Conservation (phyloP, 1,140 invertebrate species). For the Oryctes rhinoceros region DNA sequence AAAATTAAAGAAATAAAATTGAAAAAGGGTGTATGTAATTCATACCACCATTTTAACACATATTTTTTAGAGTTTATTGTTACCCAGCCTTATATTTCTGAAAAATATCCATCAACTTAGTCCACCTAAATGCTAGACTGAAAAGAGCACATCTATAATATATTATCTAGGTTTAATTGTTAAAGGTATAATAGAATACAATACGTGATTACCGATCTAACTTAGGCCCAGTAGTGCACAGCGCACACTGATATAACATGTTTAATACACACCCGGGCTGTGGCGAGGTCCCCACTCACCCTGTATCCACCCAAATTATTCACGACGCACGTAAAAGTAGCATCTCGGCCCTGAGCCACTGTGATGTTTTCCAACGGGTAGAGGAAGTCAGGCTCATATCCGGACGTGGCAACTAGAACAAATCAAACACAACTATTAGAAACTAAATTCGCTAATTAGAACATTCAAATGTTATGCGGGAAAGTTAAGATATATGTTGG, state of each 20-base stretch:
- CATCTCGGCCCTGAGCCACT: slow-evolving; percentile 85
- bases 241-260: slow-evolving; percentile 51
- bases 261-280: slow-evolving; percentile 77
- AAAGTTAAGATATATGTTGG: too few relatives aligned
- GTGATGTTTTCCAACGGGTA: slow-evolving; percentile 87
- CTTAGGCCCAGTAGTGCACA: slow-evolving; percentile 46
- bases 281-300: slow-evolving; percentile 88
- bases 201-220: background rate
- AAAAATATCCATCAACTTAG: too few relatives aligned
- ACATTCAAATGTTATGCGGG: background rate
- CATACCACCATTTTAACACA: too few relatives aligned
- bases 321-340: slow-evolving; percentile 88
- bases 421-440: slow-evolving; percentile 40
- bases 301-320: slow-evolving; percentile 91
- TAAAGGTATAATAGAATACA: background rate
- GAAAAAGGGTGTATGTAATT: too few relatives aligned
- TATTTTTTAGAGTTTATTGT: too few relatives aligned
- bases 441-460: slow-evolving; percentile 12
- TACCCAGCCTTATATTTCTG: too few relatives aligned
- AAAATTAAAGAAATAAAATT: too few relatives aligned
- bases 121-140: too few relatives aligned
- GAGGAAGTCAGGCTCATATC: slow-evolving; percentile 85
- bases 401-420: slow-evolving; percentile 63
- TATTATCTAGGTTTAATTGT: too few relatives aligned
- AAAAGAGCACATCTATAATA: too few relatives aligned